Conservation (phyloP, 92 coral and sea anemone genomes). For the Palythoa heliodiscus region DNA sequence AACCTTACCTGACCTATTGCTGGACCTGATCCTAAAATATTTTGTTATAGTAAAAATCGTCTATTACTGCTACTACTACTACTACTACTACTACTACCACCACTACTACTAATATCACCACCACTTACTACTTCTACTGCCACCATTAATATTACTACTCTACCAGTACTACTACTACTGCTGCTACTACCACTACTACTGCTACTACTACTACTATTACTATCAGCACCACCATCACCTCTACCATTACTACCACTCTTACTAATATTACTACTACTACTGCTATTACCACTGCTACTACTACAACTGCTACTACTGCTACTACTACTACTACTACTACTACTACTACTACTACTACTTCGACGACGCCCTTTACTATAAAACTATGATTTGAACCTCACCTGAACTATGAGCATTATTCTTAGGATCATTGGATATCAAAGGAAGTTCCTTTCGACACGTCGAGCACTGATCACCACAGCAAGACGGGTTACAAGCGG, state of each 20-base stretch:
- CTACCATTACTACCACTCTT: too few species aligned
- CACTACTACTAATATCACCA: not conserved
- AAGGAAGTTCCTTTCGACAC: conserved; percentile 65
- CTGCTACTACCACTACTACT: too few species aligned
- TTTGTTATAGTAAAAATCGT: too few species aligned
- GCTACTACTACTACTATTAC: too few species aligned
- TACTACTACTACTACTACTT: not conserved
- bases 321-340: not conserved
- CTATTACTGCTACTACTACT: not conserved
- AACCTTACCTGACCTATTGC: too few species aligned
- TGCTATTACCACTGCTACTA: not conserved
- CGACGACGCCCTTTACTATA: not conserved
- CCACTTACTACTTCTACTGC: not conserved
- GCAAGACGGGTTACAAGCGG: conserved; percentile 93
- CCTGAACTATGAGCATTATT: not conserved
- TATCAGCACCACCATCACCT: too few species aligned
- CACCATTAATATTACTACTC: not conserved
- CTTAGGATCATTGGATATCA: conserved; percentile 1
- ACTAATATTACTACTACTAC: too few species aligned
- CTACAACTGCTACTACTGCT: too few species aligned
- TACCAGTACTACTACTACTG: too few species aligned
- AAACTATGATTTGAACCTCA: not conserved
- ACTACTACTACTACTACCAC: not conserved
- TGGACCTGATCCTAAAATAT: too few species aligned
- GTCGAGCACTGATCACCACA: conserved; percentile 79